Evolutionary conservation across 2,797 vertebrate genomes (phyloP), one percentile per base, ranked within the genome.

Genomic region (Carapus acus): DNA sequence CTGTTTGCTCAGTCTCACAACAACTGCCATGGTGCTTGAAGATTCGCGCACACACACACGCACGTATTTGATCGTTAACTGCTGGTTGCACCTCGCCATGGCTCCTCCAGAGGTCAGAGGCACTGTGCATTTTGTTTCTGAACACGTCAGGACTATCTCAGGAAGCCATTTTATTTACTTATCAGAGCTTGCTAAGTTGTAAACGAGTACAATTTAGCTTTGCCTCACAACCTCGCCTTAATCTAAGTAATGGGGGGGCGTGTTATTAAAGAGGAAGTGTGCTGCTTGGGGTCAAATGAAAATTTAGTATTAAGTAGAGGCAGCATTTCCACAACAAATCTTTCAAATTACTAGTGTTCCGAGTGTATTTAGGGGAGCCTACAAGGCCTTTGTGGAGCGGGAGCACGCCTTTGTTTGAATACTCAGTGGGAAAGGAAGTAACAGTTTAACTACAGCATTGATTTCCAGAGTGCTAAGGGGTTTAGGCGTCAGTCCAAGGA

Each of bases 401-500:
- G 65, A 29, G 33, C 43, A 58, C 27, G 38, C 54, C 55, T 41
- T 22, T 42, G 53, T 55, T 47, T 69, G 76, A 61, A 63, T 48
- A 54, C 71, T 67, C 47, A 54, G 63, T 71, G 57, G 57, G 64
- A 78, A 64, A 68, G 72, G 76, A 82, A 82, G 76, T 84, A 86
- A 77, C 77, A 80, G 78, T 87, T 87, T 85, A 87, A 87, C 85
- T 84, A 71, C 71, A 47, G 49, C 87, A 88, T 88, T 76, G 86
- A 88, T 87, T 82, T 76, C 56, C 69, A 38, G 55, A 74, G 76
- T 69, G 83, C 73, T 83, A 66, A 77, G 76, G 76, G 74, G 76
- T 78, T 86, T 81, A 78, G 73, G 78, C 71, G 18, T 65, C 70
- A 58, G 65, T 75, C 70, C 79, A 77, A 68, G 62, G 76, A 77